phyloP scores from a whole-genome alignment of 2,797 vertebrate genomes.

The Parauchenoglanis ngamensis region DNA sequence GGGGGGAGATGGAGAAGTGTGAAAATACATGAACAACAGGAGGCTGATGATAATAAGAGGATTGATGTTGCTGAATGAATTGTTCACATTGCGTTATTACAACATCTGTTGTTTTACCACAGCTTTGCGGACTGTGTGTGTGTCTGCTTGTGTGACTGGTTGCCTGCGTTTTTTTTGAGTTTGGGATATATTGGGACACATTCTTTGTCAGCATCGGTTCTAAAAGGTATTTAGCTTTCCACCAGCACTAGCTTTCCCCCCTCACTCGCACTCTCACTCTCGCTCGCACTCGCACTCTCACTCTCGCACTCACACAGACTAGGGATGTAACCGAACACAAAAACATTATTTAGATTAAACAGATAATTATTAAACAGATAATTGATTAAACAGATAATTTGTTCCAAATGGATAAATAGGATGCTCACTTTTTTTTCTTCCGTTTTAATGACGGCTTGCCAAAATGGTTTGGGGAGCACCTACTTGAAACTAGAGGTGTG shows the following conservation, averaged over 20 bases:
- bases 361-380: no score
- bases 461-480: neutral
- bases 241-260: neutral
- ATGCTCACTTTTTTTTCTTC: neutral
- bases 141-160: neutral
- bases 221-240: neutral
- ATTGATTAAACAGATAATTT: neutral
- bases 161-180: neutral
- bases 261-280: neutral
- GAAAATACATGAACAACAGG: neutral
- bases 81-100: no score
- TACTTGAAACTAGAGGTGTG: no score
- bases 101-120: neutral
- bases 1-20: conserved; percentile 13
- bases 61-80: neutral
- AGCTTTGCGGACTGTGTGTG: neutral
- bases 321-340: neutral
- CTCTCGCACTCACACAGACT: neutral
- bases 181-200: neutral
- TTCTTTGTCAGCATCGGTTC: neutral
- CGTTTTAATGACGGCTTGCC: neutral
- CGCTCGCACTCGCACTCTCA: neutral
- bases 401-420: neutral
- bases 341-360: no score
- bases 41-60: neutral